Percentiles rank a stretch among this genome's conserved stretches.
Evolutionary conservation across 2,888 invertebrate genomes (phyloP).

Genomic region (Agonum fuliginosum): DNA sequence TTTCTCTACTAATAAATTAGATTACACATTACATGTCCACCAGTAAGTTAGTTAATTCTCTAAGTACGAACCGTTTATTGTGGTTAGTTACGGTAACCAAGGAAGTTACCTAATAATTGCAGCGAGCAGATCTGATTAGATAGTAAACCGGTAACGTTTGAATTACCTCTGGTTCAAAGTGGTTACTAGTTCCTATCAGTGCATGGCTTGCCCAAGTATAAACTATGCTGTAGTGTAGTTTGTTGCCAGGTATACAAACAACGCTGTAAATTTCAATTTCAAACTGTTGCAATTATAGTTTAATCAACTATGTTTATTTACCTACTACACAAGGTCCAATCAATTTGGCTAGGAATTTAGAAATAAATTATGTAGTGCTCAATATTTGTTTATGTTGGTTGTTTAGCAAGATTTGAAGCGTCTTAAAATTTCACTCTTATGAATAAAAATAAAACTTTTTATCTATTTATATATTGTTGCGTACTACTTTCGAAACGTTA

Average conservation of each 20-base stretch:
- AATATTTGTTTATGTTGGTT: no score
- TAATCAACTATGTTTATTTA: conserved; percentile 28
- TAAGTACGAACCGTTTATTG: conserved; percentile 7
- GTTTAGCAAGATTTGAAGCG: no score
- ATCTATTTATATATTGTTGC: no score
- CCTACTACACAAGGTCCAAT: background rate
- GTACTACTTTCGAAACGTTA: no score
- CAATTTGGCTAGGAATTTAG: no score
- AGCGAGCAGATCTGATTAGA: conserved; percentile 3
- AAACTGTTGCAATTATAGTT: conserved; percentile 22
- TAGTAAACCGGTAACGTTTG: background rate
- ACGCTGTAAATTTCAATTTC: conserved; percentile 3
- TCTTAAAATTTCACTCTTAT: no score
- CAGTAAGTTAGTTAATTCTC: background rate
- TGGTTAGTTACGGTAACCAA: background rate
- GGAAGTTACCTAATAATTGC: conserved; percentile 11
- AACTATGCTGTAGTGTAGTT: background rate
- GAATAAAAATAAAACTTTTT: no score
- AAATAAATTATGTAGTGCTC: no score
- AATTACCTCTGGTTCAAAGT: conserved; percentile 19
- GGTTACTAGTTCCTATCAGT: conserved; percentile 22
- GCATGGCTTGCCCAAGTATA: no score
- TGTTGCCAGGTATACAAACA: background rate
- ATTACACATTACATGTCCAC: background rate
- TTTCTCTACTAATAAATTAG: no score